Percentiles rank a stretch among this genome's conserved stretches.
phyloP scores from a whole-genome alignment of 2,113 vertebrate genomes.

The Noctilio leporinus region DNA sequence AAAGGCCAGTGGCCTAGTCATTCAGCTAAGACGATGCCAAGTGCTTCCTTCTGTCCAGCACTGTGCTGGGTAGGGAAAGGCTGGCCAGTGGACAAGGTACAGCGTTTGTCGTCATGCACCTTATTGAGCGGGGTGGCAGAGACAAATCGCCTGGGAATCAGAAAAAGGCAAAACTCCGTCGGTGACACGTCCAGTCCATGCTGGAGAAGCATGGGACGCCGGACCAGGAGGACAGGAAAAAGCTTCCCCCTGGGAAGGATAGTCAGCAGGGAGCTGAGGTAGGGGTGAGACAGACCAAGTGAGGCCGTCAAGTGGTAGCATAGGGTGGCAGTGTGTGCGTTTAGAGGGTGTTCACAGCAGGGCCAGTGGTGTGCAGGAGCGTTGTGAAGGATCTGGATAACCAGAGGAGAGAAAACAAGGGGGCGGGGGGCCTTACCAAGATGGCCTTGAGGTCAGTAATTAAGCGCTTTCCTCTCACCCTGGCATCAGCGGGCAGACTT shows the following conservation, averaged over 20 bases:
- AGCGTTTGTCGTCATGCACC: neutral
- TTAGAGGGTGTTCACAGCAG: neutral
- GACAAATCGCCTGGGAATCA: neutral
- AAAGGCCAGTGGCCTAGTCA: neutral
- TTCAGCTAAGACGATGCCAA: neutral
- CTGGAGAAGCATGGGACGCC: no score
- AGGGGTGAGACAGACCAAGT: neutral
- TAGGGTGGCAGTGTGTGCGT: fast-evolving
- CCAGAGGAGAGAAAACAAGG: neutral
- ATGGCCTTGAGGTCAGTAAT: neutral
- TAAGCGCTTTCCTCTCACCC: neutral
- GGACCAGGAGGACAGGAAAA: neutral
- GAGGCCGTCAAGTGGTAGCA: neutral
- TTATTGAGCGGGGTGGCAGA: neutral
- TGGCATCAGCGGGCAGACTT: neutral
- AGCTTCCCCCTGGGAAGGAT: neutral
- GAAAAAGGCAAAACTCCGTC: neutral
- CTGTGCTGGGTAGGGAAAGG: fast-evolving
- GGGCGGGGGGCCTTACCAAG: neutral
- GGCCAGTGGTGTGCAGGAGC: neutral
- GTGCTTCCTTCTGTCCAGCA: neutral
- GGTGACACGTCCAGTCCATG: neutral
- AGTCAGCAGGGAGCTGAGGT: neutral
- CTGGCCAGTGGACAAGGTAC: neutral
- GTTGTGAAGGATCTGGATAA: neutral